phyloP scores from a whole-genome alignment of 2,888 invertebrate species.

The Lithophane semibrunnea region DNA sequence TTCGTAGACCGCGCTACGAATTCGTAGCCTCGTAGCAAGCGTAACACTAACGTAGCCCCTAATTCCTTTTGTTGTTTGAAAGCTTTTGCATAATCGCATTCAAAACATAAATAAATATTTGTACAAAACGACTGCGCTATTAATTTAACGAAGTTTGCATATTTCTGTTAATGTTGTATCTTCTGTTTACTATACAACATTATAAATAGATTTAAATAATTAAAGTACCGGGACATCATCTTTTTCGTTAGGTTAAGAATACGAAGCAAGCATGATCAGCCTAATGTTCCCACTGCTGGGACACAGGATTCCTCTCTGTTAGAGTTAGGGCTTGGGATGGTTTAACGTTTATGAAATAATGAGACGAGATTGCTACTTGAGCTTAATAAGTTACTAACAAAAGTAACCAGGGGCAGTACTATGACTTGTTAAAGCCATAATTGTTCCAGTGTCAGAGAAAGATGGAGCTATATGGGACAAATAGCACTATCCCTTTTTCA shows the following conservation, averaged over 20 bases:
- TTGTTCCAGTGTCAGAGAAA: too few relatives aligned
- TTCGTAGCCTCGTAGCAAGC: constrained; percentile 56
- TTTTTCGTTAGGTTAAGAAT: too few relatives aligned
- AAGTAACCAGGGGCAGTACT: background rate
- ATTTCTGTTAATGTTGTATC: constrained; percentile 44
- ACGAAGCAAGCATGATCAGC: background rate
- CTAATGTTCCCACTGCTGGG: background rate
- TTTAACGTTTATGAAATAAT: background rate
- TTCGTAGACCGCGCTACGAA: constrained; percentile 64
- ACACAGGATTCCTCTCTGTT: background rate
- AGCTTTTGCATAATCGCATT: constrained; percentile 72
- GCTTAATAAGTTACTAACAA: background rate
- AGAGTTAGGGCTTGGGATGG: background rate
- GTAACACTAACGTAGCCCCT: constrained; percentile 60
- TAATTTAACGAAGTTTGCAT: constrained; percentile 48
- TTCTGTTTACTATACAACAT: constrained; percentile 19
- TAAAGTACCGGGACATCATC: background rate
- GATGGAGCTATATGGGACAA: too few relatives aligned
- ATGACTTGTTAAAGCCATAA: too few relatives aligned
- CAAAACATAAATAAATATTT: constrained; percentile 67
- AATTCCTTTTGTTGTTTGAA: constrained; percentile 69
- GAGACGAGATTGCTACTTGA: background rate
- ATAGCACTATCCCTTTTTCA: too few relatives aligned
- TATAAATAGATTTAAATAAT: constrained; percentile 19
- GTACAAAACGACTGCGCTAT: constrained; percentile 52